Evolutionary conservation across 2,797 vertebrate genomes (phyloP), one percentile per base, ranked within the genome.

Genomic region (Tenualosa ilisha): DNA sequence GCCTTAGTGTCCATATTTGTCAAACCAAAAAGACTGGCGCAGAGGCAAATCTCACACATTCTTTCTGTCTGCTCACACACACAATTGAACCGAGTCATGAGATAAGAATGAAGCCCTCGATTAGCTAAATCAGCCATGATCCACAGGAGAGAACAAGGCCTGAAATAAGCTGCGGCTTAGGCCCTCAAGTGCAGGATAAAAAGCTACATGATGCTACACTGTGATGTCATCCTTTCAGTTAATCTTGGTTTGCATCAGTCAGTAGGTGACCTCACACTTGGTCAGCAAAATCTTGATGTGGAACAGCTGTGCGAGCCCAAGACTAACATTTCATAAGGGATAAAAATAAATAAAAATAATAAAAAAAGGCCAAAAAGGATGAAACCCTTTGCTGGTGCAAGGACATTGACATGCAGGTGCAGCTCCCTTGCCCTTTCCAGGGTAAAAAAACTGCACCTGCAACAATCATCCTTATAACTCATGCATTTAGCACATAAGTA

Each of bases 51-150:
- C 6, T 22, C 37, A 79, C 17, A 40, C 37, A 40, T 79, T 79
- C 37, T 79, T 79, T 75, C 68, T 43, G 68, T 75, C 40, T 20
- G 40, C 72, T 79, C 72, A 87, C 7, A 22, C 20, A 43, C 37
- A 79, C 72, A 79, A 43, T 46, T 79, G 6, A 79, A 46, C 8
- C 1, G 17, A 46, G 72, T 79, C 72, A 79, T 79, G 72, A 40
- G 37, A 79, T 46, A 43, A 46, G 37, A 79, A 20, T 46, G 72
- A 79, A 79, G 72, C 20, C 20, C 24, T 46, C 17, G 72, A 79
- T 79, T 79, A 79, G 72, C 72, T 79, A 79, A 9, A 79, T 79
- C 72, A 79, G 72, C 72, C 37, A 46, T 79, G 72, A 79, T 79
- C 72, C 72, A 79, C 72, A 6, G 17, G 40, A 79, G 72, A 79